Conservation (phyloP, 2,888 invertebrate genomes). For the Melanostoma mellinum region DNA sequence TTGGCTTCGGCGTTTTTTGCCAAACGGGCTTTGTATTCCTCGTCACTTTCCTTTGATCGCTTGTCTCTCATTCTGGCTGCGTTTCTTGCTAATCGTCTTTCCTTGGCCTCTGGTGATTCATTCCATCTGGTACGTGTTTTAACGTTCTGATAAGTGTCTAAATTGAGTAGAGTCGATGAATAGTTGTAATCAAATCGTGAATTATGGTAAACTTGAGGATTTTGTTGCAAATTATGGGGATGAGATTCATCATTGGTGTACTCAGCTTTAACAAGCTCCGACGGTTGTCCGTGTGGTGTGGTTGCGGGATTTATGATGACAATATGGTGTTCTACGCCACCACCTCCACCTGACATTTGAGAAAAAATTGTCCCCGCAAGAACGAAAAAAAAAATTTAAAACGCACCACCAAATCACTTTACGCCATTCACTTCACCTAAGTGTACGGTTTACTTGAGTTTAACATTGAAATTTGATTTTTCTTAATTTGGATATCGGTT, state of each 20-base stretch:
- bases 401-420: slow-evolving; percentile 62
- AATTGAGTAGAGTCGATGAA: slow-evolving; percentile 73
- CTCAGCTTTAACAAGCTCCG: slow-evolving; percentile 59
- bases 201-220: slow-evolving; percentile 68
- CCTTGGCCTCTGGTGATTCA: slow-evolving; percentile 81
- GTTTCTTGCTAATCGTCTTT: slow-evolving; percentile 81
- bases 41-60: slow-evolving; percentile 80
- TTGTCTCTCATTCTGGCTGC: slow-evolving; percentile 82
- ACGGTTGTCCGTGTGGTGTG: slow-evolving; percentile 60
- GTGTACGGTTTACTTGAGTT: slow-evolving; percentile 56
- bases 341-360: slow-evolving; percentile 73
- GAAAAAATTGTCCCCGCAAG: slow-evolving; percentile 68
- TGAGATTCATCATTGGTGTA: slow-evolving; percentile 60
- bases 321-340: slow-evolving; percentile 72
- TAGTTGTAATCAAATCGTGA: slow-evolving; percentile 71
- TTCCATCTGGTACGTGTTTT: slow-evolving; percentile 80
- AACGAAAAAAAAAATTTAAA: slow-evolving; percentile 55
- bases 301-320: slow-evolving; percentile 68
- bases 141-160: slow-evolving; percentile 74
- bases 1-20: slow-evolving; percentile 82
- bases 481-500: background rate
- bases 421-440: slow-evolving; percentile 63
- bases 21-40: slow-evolving; percentile 80
- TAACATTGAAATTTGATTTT: slow-evolving; percentile 53
- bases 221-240: slow-evolving; percentile 62